These are phyloP conservation scores for Cygnus atratus DNA, from an alignment of 2,113 vertebrate genomes.

Conservation along the genomic window DNA sequence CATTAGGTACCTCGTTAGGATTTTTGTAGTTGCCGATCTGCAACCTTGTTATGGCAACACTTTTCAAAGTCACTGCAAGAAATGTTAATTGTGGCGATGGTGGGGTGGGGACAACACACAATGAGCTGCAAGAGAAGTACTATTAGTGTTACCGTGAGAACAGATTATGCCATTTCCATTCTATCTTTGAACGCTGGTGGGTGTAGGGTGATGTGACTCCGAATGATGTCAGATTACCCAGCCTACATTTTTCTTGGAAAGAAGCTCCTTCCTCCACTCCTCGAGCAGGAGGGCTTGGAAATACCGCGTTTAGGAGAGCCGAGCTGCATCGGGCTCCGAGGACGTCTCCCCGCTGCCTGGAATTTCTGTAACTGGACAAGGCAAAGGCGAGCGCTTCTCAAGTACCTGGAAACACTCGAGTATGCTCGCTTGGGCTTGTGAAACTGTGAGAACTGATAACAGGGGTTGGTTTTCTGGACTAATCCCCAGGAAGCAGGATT, in stretches of 20 bases:
- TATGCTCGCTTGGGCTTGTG: not conserved
- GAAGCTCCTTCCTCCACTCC: constrained; percentile 50
- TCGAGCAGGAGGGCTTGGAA: constrained; percentile 1
- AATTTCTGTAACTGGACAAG: not conserved
- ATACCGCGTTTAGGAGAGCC: constrained; percentile 3
- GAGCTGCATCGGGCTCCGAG: constrained; percentile 28
- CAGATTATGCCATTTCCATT: constrained; percentile 63
- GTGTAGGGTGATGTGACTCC: constrained; percentile 63
- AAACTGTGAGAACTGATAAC: not conserved
- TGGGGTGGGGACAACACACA: constrained; percentile 21
- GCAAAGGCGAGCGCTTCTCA: not conserved
- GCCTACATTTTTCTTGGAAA: constrained; percentile 74
- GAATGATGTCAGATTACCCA: constrained; percentile 62
- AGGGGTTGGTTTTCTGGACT: not conserved
- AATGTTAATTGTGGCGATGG: constrained; percentile 28
- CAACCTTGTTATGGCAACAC: constrained; percentile 60
- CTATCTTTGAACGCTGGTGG: constrained; percentile 63
- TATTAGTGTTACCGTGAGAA: constrained; percentile 57
- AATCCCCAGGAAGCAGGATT: constrained; percentile 30
- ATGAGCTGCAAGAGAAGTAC: constrained; percentile 36
- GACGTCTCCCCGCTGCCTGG: not conserved
- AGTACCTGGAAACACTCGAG: constrained; percentile 12
- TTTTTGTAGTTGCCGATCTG: constrained; percentile 52
- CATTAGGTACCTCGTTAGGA: constrained; percentile 59
- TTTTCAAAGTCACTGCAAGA: constrained; percentile 48